Base-by-base conservation (phyloP, 2,888 invertebrate species). In the Drosophila paramelanica region DNA sequence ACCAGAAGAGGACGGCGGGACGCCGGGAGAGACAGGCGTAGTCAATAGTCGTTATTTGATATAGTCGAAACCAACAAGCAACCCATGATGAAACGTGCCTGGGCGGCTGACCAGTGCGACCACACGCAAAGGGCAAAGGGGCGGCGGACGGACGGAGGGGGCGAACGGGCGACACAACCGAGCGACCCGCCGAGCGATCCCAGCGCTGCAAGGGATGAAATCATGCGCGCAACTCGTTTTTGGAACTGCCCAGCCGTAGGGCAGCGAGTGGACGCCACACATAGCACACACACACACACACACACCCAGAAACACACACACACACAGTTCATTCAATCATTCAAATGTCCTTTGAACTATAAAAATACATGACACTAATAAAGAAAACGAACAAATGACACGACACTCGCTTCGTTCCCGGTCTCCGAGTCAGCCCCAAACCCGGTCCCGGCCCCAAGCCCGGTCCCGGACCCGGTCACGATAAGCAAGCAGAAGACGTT, bases 361-460 rank as follows among this genome's bases (percentile, higher is more conserved):
- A 91, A 91, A 90, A 90, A 90, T 90, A 91, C 91, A 90, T 91
- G 91, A 90, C 91, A 90, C 91, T 90, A 90, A 90, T 91, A 90
- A 90, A 91, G 90, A 90, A 88, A 86, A 88, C 88, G 82, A 88
- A 83, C 89, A 86, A 86, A 86, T 86, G 85, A 87, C 89, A 89
- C 89, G 85, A 86, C 77, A 89, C 83, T 75, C 77, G 68, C 73
- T 58, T 42, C 67, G 61, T 55, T 39, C 31, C 46, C 57, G 38
- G 55, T 57, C 45, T 20, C 46, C 33, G 23, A 33, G 13, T 20
- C 13, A 11, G 20, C 3, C 41, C 38, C 5, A 25, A 14, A 33
- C 17, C 45, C 52, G 41, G 33, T 25, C 65, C 23, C 52, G 13
- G 25, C 45, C 52, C 45, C 46, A 49, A 23, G 55, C 57, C 38